phyloP scores from a whole-genome alignment of 2,113 vertebrate genomes.

The Pseudolaguvia tuberculata region DNA sequence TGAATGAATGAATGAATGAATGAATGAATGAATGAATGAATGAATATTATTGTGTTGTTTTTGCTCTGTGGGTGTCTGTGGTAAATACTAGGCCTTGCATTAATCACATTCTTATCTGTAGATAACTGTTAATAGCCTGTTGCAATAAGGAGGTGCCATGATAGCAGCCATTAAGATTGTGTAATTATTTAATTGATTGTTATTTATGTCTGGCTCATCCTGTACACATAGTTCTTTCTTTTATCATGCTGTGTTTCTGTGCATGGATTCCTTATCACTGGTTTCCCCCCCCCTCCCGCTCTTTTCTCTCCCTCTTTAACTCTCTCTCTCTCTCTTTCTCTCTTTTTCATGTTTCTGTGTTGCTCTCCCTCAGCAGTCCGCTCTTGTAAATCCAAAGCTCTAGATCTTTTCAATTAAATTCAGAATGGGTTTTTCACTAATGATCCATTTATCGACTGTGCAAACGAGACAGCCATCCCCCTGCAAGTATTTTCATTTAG shows the following conservation, averaged over 20 bases:
- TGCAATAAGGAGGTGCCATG: conserved; percentile 63
- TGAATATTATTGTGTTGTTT: background rate
- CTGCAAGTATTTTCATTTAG: conserved; percentile 3
- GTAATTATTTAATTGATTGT: conserved; percentile 65
- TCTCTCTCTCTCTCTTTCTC: background rate
- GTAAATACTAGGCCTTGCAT: conserved; percentile 37
- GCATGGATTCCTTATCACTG: background rate
- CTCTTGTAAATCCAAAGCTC: conserved; percentile 21
- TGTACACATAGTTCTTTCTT: conserved; percentile 7
- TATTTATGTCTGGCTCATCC: conserved; percentile 54
- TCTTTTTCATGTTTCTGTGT: background rate
- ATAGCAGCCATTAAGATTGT: conserved; percentile 62
- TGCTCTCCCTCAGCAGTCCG: background rate
- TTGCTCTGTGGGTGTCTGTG: conserved; percentile 17
- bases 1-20: no score
- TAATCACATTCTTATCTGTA: conserved; percentile 42
- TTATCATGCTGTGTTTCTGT: background rate
- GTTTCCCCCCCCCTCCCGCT: no score
- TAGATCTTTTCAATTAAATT: conserved; percentile 46
- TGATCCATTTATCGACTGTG: conserved; percentile 48
- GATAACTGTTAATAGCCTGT: conserved; percentile 60
- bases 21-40: no score
- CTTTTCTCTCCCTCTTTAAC: no score
- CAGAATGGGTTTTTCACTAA: conserved; percentile 45
- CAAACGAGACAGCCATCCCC: conserved; percentile 21